Evolutionary conservation across 2,113 vertebrate species (phyloP).

Genomic region (Ochotona curzoniae): DNA sequence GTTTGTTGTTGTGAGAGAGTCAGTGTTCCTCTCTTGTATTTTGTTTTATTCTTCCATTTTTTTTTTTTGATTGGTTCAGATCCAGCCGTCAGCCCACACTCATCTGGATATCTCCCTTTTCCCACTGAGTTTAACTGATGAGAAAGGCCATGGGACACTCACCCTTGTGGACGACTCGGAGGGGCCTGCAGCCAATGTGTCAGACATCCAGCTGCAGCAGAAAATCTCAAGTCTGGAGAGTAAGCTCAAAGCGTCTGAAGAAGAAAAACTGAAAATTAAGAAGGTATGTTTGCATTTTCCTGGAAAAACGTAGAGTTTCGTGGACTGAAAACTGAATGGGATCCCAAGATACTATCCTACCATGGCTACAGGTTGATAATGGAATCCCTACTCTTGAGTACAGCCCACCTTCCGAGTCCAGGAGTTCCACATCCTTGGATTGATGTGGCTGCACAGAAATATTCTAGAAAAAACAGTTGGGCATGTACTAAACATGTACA

Average conservation of each 20-base stretch:
- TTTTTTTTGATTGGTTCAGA: slow-evolving; percentile 76
- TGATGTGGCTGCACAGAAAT: not conserved
- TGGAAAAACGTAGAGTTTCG: not conserved
- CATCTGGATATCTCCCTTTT: slow-evolving; percentile 78
- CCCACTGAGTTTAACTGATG: slow-evolving; percentile 73
- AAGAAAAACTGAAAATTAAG: slow-evolving; percentile 87
- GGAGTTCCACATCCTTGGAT: too few relatives aligned
- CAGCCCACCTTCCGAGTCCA: not conserved
- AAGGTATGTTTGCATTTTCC: slow-evolving; percentile 80
- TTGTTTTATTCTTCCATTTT: not conserved
- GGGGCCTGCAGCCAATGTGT: slow-evolving; percentile 52
- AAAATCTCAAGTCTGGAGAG: slow-evolving; percentile 83
- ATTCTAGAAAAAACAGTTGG: not conserved
- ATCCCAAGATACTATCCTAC: not conserved
- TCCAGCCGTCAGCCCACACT: slow-evolving; percentile 70
- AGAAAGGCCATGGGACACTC: slow-evolving; percentile 58
- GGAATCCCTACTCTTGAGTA: not conserved
- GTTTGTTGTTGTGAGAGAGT: slow-evolving; percentile 49
- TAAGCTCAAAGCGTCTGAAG: slow-evolving; percentile 85
- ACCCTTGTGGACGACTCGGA: slow-evolving; percentile 62
- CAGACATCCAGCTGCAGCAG: slow-evolving; percentile 80
- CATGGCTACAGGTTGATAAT: not conserved
- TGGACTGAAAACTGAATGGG: not conserved
- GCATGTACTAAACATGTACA: not conserved
- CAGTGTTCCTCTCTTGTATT: slow-evolving; percentile 26